These are phyloP conservation scores for Copsychus sechellarum DNA, from an alignment of 2,113 vertebrate species.

Conservation along the genomic window DNA sequence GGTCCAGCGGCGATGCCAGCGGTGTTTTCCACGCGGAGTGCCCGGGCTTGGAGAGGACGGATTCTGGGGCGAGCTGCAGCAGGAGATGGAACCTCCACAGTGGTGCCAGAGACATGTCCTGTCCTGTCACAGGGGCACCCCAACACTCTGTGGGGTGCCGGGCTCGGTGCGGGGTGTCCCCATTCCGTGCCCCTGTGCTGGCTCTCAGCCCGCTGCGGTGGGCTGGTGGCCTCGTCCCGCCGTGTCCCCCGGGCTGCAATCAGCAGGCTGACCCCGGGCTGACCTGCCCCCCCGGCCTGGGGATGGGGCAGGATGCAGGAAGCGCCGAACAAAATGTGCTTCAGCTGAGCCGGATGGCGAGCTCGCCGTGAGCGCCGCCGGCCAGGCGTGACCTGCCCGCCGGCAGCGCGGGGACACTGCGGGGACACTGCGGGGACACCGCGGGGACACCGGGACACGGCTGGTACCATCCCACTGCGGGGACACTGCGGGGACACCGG, in stretches of 20 bases:
- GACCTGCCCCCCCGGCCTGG: neutral
- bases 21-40: neutral
- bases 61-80: neutral
- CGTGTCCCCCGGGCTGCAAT: neutral
- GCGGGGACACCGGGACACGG: too few species aligned
- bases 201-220: accelerated
- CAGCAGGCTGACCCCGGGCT: neutral
- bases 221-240: accelerated
- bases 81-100: neutral
- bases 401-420: neutral
- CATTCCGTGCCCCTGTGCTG: accelerated
- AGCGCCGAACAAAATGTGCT: slow-evolving; percentile 14
- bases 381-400: neutral
- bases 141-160: accelerated
- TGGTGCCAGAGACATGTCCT: accelerated
- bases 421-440: too few species aligned
- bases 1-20: accelerated
- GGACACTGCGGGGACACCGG: too few species aligned
- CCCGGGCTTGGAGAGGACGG: neutral
- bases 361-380: accelerated
- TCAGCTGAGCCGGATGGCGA: slow-evolving; percentile 33
- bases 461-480: too few species aligned
- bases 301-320: slow-evolving; percentile 56
- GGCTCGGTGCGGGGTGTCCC: accelerated
- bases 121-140: neutral